Evolutionary conservation across 2,113 vertebrate species (phyloP).

Genomic region (Lasiurus borealis): DNA sequence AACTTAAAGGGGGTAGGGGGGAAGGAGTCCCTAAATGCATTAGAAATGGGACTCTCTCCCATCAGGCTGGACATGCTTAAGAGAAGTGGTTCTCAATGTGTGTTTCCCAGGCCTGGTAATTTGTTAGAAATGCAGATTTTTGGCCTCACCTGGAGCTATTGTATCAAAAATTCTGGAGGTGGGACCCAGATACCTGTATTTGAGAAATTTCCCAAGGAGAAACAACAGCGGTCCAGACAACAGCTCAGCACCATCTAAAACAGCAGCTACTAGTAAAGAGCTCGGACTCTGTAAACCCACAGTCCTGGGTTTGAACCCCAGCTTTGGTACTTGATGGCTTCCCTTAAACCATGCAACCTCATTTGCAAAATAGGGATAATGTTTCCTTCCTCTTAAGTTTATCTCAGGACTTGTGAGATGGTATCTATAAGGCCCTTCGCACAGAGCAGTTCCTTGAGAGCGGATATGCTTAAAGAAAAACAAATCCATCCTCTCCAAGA

Average conservation of each 20-base stretch:
- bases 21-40: background rate
- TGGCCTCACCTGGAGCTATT: background rate
- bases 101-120: background rate
- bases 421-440: background rate
- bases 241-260: background rate
- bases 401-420: background rate
- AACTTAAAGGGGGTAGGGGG: background rate
- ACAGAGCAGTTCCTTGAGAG: background rate
- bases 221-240: background rate
- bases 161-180: background rate
- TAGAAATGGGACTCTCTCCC: background rate
- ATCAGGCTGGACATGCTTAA: background rate
- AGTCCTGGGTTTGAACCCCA: background rate
- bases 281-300: background rate
- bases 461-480: background rate
- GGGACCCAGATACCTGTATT: background rate
- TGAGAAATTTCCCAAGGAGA: conserved; percentile 21
- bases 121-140: background rate
- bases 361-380: background rate
- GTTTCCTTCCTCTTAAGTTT: background rate
- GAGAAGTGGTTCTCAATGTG: background rate
- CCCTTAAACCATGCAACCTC: background rate
- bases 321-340: background rate
- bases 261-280: background rate
- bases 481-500: background rate